Evolutionary conservation across 2,888 invertebrate species (phyloP).

Genomic region (Meiosimyza platycephala): DNA sequence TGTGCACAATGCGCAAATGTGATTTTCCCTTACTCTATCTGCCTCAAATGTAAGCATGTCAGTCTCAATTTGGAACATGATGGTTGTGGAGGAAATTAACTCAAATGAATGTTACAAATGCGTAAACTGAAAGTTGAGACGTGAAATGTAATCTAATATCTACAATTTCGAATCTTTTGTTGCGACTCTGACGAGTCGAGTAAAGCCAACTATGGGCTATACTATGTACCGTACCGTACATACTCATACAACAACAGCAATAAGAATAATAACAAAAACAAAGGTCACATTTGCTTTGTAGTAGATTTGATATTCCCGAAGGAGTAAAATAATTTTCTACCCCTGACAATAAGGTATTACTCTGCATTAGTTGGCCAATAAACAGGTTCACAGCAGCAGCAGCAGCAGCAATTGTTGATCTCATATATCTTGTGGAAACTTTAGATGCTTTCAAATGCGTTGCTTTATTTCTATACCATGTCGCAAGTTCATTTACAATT

Average conservation of each 20-base stretch:
- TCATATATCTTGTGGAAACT: constrained; percentile 44
- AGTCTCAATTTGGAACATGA: constrained; percentile 53
- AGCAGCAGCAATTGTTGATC: constrained; percentile 31
- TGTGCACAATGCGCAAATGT: constrained; percentile 59
- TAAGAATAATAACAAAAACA: constrained; percentile 36
- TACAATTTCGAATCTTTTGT: constrained; percentile 21
- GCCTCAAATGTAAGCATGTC: constrained; percentile 55
- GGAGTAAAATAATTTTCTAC: constrained; percentile 59
- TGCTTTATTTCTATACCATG: not conserved
- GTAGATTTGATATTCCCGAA: constrained; percentile 55
- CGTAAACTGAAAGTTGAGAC: constrained; percentile 59
- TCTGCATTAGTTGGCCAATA: constrained; percentile 65
- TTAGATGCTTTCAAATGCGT: constrained; percentile 34
- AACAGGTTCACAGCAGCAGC: constrained; percentile 60
- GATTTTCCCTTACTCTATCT: constrained; percentile 53
- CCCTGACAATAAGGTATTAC: constrained; percentile 61
- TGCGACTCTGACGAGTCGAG: constrained; percentile 1
- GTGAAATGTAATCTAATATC: constrained; percentile 58
- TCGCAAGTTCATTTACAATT: constrained; percentile 35
- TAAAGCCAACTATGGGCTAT: constrained; percentile 1
- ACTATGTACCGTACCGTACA: not conserved
- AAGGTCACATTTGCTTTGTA: constrained; percentile 61
- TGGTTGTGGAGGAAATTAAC: constrained; percentile 26
- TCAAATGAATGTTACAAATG: constrained; percentile 38
- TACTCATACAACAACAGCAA: not conserved